phyloP scores from a whole-genome alignment of 2,113 vertebrate species.

The Lophius piscatorius region DNA sequence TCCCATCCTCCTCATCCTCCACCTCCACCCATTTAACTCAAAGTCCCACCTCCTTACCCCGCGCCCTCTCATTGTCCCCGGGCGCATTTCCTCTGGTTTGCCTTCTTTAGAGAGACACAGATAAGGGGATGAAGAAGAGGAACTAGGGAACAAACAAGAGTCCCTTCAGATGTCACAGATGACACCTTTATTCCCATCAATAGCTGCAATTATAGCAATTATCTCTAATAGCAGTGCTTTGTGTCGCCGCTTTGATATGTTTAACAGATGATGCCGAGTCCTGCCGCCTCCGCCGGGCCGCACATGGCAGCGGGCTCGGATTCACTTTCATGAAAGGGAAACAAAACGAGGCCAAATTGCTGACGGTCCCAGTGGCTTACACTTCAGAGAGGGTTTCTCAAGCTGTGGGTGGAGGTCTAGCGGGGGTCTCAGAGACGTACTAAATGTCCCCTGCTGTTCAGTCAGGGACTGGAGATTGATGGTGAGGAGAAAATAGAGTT shows the following conservation, averaged over 20 bases:
- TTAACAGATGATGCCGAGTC: constrained; percentile 75
- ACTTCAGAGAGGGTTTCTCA: constrained; percentile 19
- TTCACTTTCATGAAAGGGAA: constrained; percentile 70
- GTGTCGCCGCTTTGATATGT: constrained; percentile 75
- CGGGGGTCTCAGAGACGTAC: constrained; percentile 39
- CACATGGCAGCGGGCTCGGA: constrained; percentile 46
- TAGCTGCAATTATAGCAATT: constrained; percentile 84
- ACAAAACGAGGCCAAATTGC: constrained; percentile 55
- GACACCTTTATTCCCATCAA: constrained; percentile 84
- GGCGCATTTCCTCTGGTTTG: constrained; percentile 64
- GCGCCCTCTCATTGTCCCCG: constrained; percentile 40
- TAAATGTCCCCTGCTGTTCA: neutral
- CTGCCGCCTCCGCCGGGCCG: constrained; percentile 48
- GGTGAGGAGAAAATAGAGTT: too few species aligned
- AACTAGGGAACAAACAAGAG: constrained; percentile 63
- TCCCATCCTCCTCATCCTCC: too few species aligned
- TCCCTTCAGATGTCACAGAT: constrained; percentile 75
- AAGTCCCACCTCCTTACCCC: neutral
- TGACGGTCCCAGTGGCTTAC: constrained; percentile 36
- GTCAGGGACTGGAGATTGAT: constrained; percentile 23
- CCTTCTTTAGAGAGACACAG: constrained; percentile 56
- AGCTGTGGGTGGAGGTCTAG: constrained; percentile 47
- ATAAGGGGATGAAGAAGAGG: constrained; percentile 8
- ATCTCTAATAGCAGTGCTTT: constrained; percentile 78
- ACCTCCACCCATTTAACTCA: constrained; percentile 2